Base-by-base conservation (phyloP, 2,888 invertebrate species). In the Oxyteleia sp. region DNA sequence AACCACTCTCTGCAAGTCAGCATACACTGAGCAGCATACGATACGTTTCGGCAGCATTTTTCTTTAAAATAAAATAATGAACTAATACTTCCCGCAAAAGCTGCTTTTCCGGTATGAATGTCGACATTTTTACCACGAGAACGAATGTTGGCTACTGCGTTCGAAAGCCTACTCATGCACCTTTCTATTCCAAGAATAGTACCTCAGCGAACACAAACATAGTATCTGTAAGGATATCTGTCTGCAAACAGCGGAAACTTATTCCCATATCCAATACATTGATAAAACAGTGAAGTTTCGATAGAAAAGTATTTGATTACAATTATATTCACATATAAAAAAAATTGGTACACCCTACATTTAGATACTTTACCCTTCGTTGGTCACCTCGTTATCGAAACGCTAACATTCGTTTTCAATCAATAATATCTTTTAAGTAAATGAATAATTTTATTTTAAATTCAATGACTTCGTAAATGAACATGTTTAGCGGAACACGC, bases 1-100 rank as follows among this genome's bases (percentile, higher is more conserved):
- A 69, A 69, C 29, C 57, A 69, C 16, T 55, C 57, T 43, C 26
- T 45, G 32, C 45, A 69, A 26, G 69, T 69, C 16, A 15, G 45
- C 13, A 68, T 29, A 66, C 26, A 23, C 16, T 47, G 15, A 18
- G n/a, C 20, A 66, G n/a, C 29, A 49, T 35, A 35, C 35, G 55
- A 15, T 55, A 18, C 45, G 8, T 45, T 45, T 45, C 45, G 18
- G 10, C 45, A 18, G 45, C 18, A 18, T 1, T 45, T 45, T 45
- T 18, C 16, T 45, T 45, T 18, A 18, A 45, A 45, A 18, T 16
- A 45, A 45, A 45, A 16, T 8, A 45, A 18, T 18, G 10, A 45
- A 45, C 18, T 18, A 15, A 45, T 4, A 45, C 45, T 45, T 45
- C 45, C 3, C 45, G 45, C 45, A 16, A 45, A n/a, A n/a, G n/a